Evolutionary conservation across 2,113 vertebrate species (phyloP).

Genomic region (Centropristis striata): DNA sequence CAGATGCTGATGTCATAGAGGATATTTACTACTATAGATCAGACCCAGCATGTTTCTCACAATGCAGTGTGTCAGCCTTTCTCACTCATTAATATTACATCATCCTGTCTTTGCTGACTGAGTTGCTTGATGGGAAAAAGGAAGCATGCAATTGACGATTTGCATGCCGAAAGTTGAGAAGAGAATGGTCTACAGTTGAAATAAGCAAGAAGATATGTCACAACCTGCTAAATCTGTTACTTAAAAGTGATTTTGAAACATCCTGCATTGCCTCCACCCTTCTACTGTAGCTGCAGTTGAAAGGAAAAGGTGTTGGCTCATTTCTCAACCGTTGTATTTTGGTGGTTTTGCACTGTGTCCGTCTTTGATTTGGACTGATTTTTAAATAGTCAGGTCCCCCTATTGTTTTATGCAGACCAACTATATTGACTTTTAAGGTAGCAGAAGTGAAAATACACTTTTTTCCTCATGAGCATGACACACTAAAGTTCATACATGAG

Average conservation of each 20-base stretch:
- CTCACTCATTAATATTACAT: conserved; percentile 27
- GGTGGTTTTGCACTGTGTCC: background rate
- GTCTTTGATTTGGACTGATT: background rate
- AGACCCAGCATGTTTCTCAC: background rate
- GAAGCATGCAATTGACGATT: background rate
- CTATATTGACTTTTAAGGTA: too few species aligned
- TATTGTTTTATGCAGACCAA: background rate
- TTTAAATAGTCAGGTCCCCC: background rate
- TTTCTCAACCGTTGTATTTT: conserved; percentile 3
- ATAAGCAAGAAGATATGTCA: background rate
- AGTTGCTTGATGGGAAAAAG: background rate
- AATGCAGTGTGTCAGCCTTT: background rate
- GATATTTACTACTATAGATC: background rate
- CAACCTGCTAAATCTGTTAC: background rate
- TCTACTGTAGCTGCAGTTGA: background rate
- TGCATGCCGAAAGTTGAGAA: background rate
- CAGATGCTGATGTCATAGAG: background rate
- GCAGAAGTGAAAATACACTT: conserved; percentile 5
- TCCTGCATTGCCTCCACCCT: background rate
- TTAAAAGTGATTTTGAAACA: conserved; percentile 45
- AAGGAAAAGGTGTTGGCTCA: conserved; percentile 44
- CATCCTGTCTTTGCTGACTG: conserved; percentile 1
- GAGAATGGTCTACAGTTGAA: background rate
- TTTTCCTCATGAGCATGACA: background rate
- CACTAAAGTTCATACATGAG: background rate